Base-by-base conservation (phyloP, 2,797 vertebrate genomes). In the Toxotes lorentzi region DNA sequence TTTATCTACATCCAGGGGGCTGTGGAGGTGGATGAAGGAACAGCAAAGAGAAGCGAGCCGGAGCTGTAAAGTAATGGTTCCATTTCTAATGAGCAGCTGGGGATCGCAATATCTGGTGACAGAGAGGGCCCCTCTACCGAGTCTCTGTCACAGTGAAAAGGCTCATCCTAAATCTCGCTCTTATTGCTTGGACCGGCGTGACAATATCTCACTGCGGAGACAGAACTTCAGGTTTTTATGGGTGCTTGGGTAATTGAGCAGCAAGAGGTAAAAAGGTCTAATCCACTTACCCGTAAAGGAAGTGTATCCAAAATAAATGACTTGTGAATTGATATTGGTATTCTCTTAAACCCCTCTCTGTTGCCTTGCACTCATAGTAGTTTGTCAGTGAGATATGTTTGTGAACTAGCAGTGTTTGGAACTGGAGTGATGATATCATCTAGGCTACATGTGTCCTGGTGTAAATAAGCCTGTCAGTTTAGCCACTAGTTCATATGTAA, bases 391-490 rank as follows among this genome's bases (percentile, higher is more conserved):
- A 71, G 82, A 91, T 84, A 13, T 66, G 78, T 84, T 82, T 38
- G 81, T 62, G 72, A 76, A 61, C 61, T 57, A 27, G 59, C 9
- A 6, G 43, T 7, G 76, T 71, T 83, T 65, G 82, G 54, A 67
- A 70, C 50, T 19, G 73, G 90, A 94, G 82, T 17, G 78, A 92
- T 92, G 88, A 88, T 27, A 48, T 89, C 77, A 84, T 91, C 84
- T 75, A 4, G 58, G 59, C 85, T 76, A 78, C 88, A 84, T 68
- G 86, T 81, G 85, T 88, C 81, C 76, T 57, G 78, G 84, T 86
- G 86, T 90, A 93, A 94, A 95, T 91, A 90, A 90, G 86, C 91
- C 90, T 91, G 94, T 90, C 91, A 83, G 41, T 87, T 89, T 63
- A 88, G 75, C 79, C 80, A 66, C 72, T 53, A 2, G 86, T 90